Percentiles rank a stretch among this genome's conserved stretches.
phyloP scores from a whole-genome alignment of 1,140 invertebrate species.

The Sinella curviseta region DNA sequence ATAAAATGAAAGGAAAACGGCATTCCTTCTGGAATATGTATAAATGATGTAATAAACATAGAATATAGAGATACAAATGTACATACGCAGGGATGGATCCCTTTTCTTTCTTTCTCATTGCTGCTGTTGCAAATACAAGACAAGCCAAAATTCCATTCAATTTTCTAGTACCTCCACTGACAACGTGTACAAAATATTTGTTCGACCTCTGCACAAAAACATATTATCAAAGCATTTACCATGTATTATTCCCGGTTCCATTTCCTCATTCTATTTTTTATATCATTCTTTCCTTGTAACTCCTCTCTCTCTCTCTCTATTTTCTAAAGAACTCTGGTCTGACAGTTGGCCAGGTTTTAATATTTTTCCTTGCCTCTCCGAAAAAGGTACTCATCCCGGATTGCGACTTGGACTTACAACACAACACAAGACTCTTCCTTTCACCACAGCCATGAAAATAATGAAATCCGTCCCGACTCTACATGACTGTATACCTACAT shows the following conservation, averaged over 20 bases:
- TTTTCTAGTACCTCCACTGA: neutral
- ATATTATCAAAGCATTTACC: neutral
- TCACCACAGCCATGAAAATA: neutral
- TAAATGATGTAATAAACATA: neutral
- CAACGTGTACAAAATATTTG: neutral
- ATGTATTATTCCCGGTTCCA: neutral
- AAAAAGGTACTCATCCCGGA: too few relatives aligned
- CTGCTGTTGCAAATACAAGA: too few relatives aligned
- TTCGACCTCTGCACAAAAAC: neutral
- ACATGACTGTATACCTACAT: too few relatives aligned
- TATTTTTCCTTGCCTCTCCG: neutral
- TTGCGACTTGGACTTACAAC: too few relatives aligned
- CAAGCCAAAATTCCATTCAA: neutral
- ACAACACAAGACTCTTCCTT: too few relatives aligned
- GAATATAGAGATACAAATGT: too few relatives aligned
- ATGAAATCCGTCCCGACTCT: neutral
- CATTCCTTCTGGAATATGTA: neutral
- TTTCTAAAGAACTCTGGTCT: neutral
- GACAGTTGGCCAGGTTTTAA: conserved; percentile 1
- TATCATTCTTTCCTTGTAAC: conserved; percentile 2
- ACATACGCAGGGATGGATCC: too few relatives aligned
- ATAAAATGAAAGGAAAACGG: too few relatives aligned
- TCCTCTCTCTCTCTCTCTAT: too few relatives aligned
- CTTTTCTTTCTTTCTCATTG: too few relatives aligned
- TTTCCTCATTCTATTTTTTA: neutral